Evolutionary conservation across 2,113 vertebrate species (phyloP), one percentile per base, ranked within the genome.

Genomic region (Sapayoa aenigma): DNA sequence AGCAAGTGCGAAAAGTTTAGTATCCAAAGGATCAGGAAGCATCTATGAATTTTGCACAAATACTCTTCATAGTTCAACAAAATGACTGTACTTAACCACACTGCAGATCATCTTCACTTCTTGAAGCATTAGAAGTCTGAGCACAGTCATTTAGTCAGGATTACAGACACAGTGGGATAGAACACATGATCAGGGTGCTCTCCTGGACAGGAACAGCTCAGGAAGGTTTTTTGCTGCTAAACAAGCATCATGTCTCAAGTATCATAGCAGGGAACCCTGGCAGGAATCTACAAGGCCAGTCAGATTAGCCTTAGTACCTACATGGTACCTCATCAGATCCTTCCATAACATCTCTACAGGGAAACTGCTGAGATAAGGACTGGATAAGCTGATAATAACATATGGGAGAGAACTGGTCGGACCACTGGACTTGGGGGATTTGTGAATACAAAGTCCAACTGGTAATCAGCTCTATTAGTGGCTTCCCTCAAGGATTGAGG

Each of bases 331-430:
- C 5, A 31, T 21, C 44, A 84, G 30, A 31, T 47, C 83, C 25
- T 81, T 31, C 27, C 8, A 19, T 4, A 44, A n/a, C 58, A 58
- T 14, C 27, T 15, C 78, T 49, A 31, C 0, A 78, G 50, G 9
- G 28, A 53, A 93, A 81, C 2, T 49, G 22, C 8, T 1, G 6
- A 74, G 33, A 9, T n/a, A 60, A 77, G 44, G 47, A 50, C 25
- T 67, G 28, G 33, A 69, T 63, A 81, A 68, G 7, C 17, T 25
- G 24, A 62, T 49, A 60, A n/a, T n/a, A n/a, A 37, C 1, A 17
- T 14, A 84, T 2, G 1, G 6, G n/a, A 71, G 65, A 50, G 37
- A 60, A 69, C 0, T 31, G 65, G 4, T 3, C 30, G 13, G 44
- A 73, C 21, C 14, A 30, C 1, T 60, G 27, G 27, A 62, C n/a